Evolutionary conservation across 2,888 invertebrate genomes (phyloP).

Genomic region (Rapana venosa): DNA sequence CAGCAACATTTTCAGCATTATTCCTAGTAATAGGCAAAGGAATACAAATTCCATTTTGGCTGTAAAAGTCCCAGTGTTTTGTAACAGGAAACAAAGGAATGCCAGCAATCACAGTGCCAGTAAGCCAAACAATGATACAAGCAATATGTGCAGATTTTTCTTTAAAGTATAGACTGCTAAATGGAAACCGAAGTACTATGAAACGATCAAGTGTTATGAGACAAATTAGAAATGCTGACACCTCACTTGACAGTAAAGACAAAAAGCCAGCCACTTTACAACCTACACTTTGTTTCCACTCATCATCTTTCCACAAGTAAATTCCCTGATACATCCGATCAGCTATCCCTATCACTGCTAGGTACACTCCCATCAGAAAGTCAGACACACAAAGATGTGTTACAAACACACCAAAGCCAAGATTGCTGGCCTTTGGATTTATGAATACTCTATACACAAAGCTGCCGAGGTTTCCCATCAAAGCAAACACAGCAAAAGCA

Average conservation of each 20-base stretch:
- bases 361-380: background rate
- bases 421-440: conserved; percentile 42
- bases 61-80: background rate
- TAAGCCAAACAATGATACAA: background rate
- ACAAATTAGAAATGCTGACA: background rate
- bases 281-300: background rate
- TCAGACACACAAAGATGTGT: background rate
- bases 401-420: background rate
- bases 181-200: conserved; percentile 4
- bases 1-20: background rate
- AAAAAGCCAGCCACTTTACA: conserved; percentile 4
- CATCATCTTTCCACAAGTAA: background rate
- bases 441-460: conserved; percentile 46
- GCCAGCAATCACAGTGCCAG: background rate
- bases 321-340: background rate
- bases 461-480: conserved; percentile 32
- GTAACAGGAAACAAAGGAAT: background rate
- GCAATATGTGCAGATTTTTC: background rate
- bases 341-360: background rate
- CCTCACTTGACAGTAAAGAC: background rate
- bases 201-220: conserved; percentile 8
- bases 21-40: background rate
- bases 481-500: conserved; percentile 41
- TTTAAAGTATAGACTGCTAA: background rate
- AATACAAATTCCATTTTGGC: background rate